phyloP scores from a whole-genome alignment of 2,113 vertebrate genomes.

The Ia io region DNA sequence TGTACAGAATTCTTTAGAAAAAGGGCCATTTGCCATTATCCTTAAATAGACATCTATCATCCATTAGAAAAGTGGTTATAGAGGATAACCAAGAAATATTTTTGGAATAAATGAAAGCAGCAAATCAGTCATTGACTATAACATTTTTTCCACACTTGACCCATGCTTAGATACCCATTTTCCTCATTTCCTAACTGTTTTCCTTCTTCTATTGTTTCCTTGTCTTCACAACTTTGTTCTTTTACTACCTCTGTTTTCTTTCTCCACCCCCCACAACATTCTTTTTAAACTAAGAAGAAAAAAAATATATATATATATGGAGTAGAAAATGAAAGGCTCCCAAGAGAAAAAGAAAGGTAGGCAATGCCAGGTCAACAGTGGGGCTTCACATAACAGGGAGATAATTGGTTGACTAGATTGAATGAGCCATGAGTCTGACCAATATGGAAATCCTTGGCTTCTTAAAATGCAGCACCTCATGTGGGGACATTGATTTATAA shows the following conservation, averaged over 20 bases:
- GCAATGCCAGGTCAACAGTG: background rate
- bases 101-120: background rate
- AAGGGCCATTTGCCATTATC: background rate
- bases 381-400: background rate
- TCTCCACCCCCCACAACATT: background rate
- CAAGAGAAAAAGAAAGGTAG: background rate
- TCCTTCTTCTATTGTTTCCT: background rate
- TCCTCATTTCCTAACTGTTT: background rate
- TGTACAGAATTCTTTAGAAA: background rate
- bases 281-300: background rate
- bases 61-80: background rate
- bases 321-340: background rate
- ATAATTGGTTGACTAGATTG: conserved; percentile 38
- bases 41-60: background rate
- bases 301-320: background rate
- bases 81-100: background rate
- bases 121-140: background rate
- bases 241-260: background rate
- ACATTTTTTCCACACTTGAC: background rate
- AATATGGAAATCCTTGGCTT: conserved; percentile 44
- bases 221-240: background rate
- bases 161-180: background rate
- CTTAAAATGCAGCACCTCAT: conserved; percentile 48
- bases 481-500: conserved; percentile 50
- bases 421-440: conserved; percentile 17